Base-by-base conservation (phyloP, 2,888 invertebrate species). In the Thymelicus sylvestris region DNA sequence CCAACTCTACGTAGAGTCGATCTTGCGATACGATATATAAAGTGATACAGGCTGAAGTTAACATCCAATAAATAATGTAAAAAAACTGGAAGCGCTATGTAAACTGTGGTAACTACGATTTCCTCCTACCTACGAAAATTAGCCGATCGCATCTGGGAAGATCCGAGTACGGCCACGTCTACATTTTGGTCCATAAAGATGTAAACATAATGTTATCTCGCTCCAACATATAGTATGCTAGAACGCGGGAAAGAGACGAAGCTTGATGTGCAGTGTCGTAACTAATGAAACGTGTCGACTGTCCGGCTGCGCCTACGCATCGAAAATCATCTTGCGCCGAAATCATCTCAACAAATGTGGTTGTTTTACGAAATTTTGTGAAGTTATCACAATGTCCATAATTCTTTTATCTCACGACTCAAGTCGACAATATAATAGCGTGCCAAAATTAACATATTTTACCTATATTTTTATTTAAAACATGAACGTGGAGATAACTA, bases 281-380 rank as follows among this genome's bases (percentile, higher is more conserved):
- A 80, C 92, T 91, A 92, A 93, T 93, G 84, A 92, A 82, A 86
- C 93, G 92, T 92, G 86, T 91, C 93, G 87, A 88, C 86, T 91
- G 88, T 91, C 92, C 89, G 82, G 82, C 75, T 81, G 84, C 88
- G 89, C 86, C 77, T 81, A 85, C 88, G 90, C 91, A 91, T 70
- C 70, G 70, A 60, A 63, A 65, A 59, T 65, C 65, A 70, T 91
- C 90, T 77, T 74, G 77, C 73, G 76, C 81, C 80, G 74, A 87
- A 88, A 83, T 85, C 81, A 79, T 83, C 80, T 79, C 61, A 19
- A 7, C 13, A 44, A 70, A 8, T 59, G 47, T 31, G 15, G 13
- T 38, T 7, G 10, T 59, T 69, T 71, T 72, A 77, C 73, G 41
- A 73, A 70, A 60, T 65, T 65, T 52, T 6, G 15, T 24, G 10